Evolutionary conservation across 2,113 vertebrate genomes (phyloP), one percentile per base, ranked within the genome.

Genomic region (Zeus faber): DNA sequence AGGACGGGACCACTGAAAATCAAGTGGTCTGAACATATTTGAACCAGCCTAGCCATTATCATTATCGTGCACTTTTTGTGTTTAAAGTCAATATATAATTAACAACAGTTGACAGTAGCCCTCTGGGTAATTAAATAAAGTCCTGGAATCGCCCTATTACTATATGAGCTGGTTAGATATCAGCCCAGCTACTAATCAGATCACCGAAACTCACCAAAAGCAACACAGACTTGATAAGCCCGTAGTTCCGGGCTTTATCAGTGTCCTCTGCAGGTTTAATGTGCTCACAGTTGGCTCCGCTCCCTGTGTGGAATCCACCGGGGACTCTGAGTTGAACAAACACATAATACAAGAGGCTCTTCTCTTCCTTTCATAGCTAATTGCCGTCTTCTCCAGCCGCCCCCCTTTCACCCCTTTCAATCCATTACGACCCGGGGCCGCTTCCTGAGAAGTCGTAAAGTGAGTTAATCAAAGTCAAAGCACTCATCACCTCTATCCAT

Each of bases 361-460:
- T 57, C 52, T 29, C 29, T 69, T 77, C 62, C 31, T 75, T 84
- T n/a, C 61, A 73, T 55, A 14, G 77, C 74, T 74, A 71, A 78
- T 80, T 67, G 74, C 64, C 52, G 53, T 67, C 70, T 74, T 69
- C 73, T 75, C 74, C 76, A 65, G 54, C 61, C 49, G 45, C 51
- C 55, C 14, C 58, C 67, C 69, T 58, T 71, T 39, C 58, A 69
- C 74, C 61, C 71, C 57, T 44, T 62, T n/a, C 33, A 62, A 67
- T 59, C 79, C 82, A 80, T 84, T 81, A 80, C n/a, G 74, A 50
- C 60, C 69, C 73, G 60, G 63, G 69, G 76, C 77, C 51, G 58
- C 70, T 54, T 85, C 85, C 76, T 65, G 70, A 82, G 80, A 79
- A 82, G 79, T 79, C 72, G 22, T 83, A 81, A 80, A 77, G 69